These are phyloP conservation scores for Rhinogobius similis DNA, from an alignment of 2,113 vertebrate genomes.

Conservation along the genomic window DNA sequence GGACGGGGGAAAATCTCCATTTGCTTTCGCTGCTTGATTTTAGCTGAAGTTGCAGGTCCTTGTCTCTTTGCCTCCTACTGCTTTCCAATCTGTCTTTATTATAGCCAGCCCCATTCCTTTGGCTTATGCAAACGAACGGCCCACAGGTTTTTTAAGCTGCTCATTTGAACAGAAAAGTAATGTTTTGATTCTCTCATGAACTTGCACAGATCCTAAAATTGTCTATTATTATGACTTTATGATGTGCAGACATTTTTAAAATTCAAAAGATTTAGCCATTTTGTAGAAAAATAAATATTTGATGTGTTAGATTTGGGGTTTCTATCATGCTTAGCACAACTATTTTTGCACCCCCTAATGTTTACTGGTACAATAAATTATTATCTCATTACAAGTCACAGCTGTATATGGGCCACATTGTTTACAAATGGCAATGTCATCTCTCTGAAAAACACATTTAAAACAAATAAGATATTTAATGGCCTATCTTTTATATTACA, in stretches of 20 bases:
- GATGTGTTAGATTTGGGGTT: neutral
- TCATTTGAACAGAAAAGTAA: constrained; percentile 46
- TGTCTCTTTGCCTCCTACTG: constrained; percentile 67
- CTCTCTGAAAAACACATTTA: neutral
- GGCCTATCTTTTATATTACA: neutral
- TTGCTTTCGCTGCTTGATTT: constrained; percentile 56
- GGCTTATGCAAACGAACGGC: constrained; percentile 40
- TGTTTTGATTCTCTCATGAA: constrained; percentile 47
- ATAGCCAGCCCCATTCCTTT: constrained; percentile 36
- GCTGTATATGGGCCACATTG: neutral
- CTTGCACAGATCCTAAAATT: constrained; percentile 17
- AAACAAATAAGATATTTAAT: constrained; percentile 3
- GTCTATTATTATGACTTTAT: constrained; percentile 37
- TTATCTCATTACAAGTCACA: neutral
- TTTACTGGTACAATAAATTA: neutral
- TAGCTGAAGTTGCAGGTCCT: constrained; percentile 72
- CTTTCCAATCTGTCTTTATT: constrained; percentile 74
- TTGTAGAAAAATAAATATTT: neutral
- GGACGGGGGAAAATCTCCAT: constrained; percentile 57
- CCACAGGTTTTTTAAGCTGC: constrained; percentile 50
- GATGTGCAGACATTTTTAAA: constrained; percentile 48
- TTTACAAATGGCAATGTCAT: neutral
- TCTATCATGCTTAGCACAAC: neutral
- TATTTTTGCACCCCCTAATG: neutral
- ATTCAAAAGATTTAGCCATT: constrained; percentile 26